These are phyloP conservation scores for Metellina segmentata DNA, from an alignment of 2,888 invertebrate species.

Conservation along the genomic window DNA sequence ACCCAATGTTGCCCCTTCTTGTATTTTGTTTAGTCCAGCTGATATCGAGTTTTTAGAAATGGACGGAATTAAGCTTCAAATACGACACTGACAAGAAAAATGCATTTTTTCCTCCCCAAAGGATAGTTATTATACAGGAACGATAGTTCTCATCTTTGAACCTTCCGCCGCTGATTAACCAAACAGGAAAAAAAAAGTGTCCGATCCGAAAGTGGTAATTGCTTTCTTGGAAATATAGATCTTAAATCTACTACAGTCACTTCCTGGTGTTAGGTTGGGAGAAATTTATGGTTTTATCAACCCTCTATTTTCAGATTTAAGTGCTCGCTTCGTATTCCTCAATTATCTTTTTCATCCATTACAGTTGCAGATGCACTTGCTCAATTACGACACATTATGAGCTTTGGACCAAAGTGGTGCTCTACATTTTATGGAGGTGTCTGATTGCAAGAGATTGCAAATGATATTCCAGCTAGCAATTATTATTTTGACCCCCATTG, in stretches of 20 bases:
- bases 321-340: not conserved
- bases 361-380: not conserved
- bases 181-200: not conserved
- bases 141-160: not conserved
- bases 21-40: too few relatives aligned
- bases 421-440: not conserved
- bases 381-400: not conserved
- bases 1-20: too few relatives aligned
- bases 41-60: too few relatives aligned
- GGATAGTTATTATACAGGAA: not conserved
- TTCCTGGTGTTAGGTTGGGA: not conserved
- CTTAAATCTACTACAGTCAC: not conserved
- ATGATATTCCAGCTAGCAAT: not conserved
- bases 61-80: too few relatives aligned
- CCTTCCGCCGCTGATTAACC: not conserved
- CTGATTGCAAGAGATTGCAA: not conserved
- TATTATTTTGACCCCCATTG: not conserved
- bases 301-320: not conserved
- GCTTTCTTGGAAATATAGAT: not conserved
- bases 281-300: not conserved
- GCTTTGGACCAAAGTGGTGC: not conserved
- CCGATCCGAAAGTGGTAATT: not conserved
- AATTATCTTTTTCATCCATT: not conserved
- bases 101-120: not conserved
- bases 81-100: too few relatives aligned